phyloP scores from a whole-genome alignment of 2,113 vertebrate species.

The Limnothrissa miodon region DNA sequence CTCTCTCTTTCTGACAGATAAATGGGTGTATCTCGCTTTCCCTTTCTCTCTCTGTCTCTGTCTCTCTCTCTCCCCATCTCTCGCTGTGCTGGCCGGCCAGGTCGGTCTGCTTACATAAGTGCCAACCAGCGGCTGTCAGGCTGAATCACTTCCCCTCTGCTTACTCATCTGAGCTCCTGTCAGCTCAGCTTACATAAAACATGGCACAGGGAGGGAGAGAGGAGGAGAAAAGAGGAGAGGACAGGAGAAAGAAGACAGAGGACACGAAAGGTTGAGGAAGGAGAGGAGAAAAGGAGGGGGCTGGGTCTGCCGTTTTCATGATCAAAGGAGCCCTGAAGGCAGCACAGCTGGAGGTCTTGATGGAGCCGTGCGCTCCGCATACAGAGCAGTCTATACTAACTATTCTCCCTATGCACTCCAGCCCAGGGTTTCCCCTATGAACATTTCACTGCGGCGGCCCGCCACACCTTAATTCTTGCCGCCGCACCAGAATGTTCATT shows the following conservation, averaged over 20 bases:
- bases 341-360: constrained; percentile 1
- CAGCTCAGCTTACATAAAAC: not conserved
- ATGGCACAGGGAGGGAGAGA: not conserved
- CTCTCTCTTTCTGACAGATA: too few species aligned
- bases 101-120: constrained; percentile 10
- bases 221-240: not conserved
- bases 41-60: too few species aligned
- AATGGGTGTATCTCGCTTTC: too few species aligned
- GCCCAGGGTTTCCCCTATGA: too few species aligned
- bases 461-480: too few species aligned
- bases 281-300: constrained; percentile 3
- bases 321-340: not conserved
- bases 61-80: too few species aligned
- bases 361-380: not conserved
- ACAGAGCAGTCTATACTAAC: not conserved
- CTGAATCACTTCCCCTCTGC: constrained; percentile 25
- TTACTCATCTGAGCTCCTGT: constrained; percentile 21
- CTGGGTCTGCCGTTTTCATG: not conserved
- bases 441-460: too few species aligned
- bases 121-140: not conserved
- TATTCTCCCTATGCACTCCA: not conserved
- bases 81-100: not conserved
- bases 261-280: not conserved
- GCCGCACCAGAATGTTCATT: too few species aligned
- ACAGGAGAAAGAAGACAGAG: too few species aligned